Conservation (phyloP, 2,113 vertebrate species). For the Corvus hawaiiensis region DNA sequence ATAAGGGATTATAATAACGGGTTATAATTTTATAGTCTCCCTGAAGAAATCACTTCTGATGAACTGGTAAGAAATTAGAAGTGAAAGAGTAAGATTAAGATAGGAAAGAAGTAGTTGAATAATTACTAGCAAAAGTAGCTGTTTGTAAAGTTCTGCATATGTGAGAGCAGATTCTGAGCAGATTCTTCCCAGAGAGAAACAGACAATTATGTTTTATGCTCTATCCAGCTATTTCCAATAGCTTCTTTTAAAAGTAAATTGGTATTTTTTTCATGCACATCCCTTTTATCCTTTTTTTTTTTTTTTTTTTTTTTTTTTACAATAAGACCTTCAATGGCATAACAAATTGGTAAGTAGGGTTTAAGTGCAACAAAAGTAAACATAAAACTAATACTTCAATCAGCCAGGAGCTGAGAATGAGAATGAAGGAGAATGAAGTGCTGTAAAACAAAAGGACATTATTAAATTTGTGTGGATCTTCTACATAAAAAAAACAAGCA, state of each 20-base stretch:
- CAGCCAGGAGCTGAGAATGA: neutral
- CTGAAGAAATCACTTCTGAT: neutral
- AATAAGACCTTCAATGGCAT: neutral
- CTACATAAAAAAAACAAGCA: too few species aligned
- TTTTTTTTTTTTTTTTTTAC: neutral
- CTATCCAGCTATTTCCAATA: neutral
- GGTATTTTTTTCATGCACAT: neutral
- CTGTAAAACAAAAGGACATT: neutral
- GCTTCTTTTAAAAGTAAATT: neutral
- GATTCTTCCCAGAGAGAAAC: neutral
- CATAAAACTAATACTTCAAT: neutral
- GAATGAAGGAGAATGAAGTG: neutral
- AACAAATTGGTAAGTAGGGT: neutral
- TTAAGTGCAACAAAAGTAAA: neutral
- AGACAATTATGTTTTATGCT: neutral
- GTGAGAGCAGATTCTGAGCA: accelerated
- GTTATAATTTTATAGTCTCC: neutral
- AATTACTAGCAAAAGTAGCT: neutral
- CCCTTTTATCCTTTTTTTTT: neutral
- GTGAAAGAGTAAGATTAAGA: neutral
- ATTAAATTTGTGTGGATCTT: neutral
- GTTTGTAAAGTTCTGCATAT: neutral
- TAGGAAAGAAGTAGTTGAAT: neutral
- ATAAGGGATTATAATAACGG: neutral
- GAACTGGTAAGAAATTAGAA: neutral